Evolutionary conservation across 2,113 vertebrate species (phyloP), one percentile per base, ranked within the genome.

Genomic region (Hemiprocne comata): DNA sequence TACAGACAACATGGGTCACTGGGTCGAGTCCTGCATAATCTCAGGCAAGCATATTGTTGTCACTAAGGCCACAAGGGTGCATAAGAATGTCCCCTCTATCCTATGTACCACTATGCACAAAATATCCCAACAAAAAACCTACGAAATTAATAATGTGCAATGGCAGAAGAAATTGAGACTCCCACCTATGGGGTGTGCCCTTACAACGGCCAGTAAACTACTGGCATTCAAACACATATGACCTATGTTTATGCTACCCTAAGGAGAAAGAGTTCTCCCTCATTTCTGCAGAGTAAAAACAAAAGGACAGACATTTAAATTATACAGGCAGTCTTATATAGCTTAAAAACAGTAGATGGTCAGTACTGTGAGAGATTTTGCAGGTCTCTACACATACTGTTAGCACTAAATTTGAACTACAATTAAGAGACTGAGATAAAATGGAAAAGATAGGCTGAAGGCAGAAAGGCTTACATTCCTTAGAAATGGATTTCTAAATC

Each of bases 401-500:
- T 65, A 65, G 75, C 25, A 44, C 57, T 94, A 81, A 87, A 93
- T 60, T 13, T 36, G 53, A 80, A 60, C 28, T 71, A 34, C 24
- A 85, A 34, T 82, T 81, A 83, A 74, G 50, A 90, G 61, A 53
- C 34, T 42, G 25, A 85, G 66, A 48, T 50, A 83, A 88, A 78
- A 81, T 8, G 11, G 34, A 69, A 67, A 94, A 62, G 12, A 72
- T 17, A 87, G 16, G 33, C 54, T 84, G 29, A 48, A 57, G 81
- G 62, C 69, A 71, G 44, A 92, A 55, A 82, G 69, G 89, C 61
- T 73, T 38, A 31, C 4, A 83, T 58, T 75, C 21, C 48, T 89
- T 50, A 91, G 65, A 78, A 93, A 78, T 58, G 4, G 75, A 87
- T 89, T 93, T 79, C 66, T 93, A 96, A 93, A 85, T 92, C 36